Evolutionary conservation across 2,888 invertebrate species (phyloP), one percentile per base, ranked within the genome.

Genomic region (Epinotia bilunana): DNA sequence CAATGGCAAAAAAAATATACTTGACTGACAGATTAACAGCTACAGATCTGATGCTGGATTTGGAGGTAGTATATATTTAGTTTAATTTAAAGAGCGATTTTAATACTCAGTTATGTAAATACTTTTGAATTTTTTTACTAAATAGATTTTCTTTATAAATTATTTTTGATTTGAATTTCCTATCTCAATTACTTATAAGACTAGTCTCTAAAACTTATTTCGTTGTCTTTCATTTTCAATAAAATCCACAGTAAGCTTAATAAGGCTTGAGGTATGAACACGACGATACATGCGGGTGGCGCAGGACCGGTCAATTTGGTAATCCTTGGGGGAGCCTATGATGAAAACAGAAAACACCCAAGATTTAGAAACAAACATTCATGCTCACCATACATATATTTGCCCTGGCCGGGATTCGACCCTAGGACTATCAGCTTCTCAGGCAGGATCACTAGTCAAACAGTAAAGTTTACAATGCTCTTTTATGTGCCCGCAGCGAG

Each of bases 41-140:
- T 53, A 72, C 69, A 72, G 61, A 71, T 62, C 72, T 72, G 72
- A 60, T 28, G 55, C 57, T 70, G 33, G 20, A 20, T 60, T 46
- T 61, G 46, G 55, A 16, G 39, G 71, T 65, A 63, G 58, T 71
- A 11, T 81, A 82, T 73, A 68, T 72, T 78, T 84, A 83, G 79
- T 80, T 79, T 84, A 79, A 84, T 82, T 86, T 82, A 83, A 85
- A 58, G 53, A 79, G 82, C 82, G 79, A 78, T 79, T 79, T 77
- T 75, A 88, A 90, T 90, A 90, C 88, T 89, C 89, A 87, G 70
- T 78, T 77, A 82, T 90, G 90, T 90, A 90, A 87, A 90, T 90
- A 90, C 83, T 84, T 88, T 86, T 85, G 81, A 84, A 83, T 83
- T 84, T 86, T 39, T 86, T 77, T 87, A 81, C 81, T 85, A 87